These are phyloP conservation scores for Anas georgica DNA, from an alignment of 2,797 vertebrate genomes.

Conservation along the genomic window DNA sequence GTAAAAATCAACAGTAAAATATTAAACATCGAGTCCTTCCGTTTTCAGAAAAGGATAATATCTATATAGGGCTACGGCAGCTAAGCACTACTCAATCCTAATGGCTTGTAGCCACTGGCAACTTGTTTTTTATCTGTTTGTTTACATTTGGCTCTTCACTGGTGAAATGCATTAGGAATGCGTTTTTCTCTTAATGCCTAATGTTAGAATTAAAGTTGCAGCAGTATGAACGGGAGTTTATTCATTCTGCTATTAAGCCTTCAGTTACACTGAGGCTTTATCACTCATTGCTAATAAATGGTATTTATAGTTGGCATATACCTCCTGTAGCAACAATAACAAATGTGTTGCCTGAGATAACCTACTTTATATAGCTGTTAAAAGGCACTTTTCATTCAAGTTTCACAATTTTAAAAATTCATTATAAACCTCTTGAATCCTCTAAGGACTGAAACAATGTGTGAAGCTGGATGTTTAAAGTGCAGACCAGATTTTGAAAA, in stretches of 20 bases:
- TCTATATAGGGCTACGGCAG: background rate
- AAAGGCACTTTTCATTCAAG: conserved; percentile 62
- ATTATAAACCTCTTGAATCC: conserved; percentile 61
- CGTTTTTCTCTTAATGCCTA: conserved; percentile 18
- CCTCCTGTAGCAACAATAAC: conserved; percentile 73
- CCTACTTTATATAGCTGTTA: conserved; percentile 61
- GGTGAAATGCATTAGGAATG: background rate
- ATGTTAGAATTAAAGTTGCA: conserved; percentile 70
- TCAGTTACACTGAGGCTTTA: conserved; percentile 64
- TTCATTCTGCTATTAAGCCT: conserved; percentile 72
- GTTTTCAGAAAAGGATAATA: background rate
- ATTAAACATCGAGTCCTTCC: background rate
- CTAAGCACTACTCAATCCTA: background rate
- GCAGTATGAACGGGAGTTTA: conserved; percentile 64
- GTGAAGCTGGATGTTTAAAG: conserved; percentile 9
- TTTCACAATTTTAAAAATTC: conserved; percentile 61
- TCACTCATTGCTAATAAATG: conserved; percentile 67
- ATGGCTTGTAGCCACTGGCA: background rate
- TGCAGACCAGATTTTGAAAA: conserved; percentile 28
- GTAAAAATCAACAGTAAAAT: background rate
- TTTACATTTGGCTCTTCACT: conserved; percentile 10
- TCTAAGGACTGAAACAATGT: conserved; percentile 58
- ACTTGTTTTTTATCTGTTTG: background rate
- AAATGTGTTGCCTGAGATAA: conserved; percentile 70
- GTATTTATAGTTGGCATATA: conserved; percentile 62